phyloP scores from a whole-genome alignment of 2,888 invertebrate species.

The Spilarctia lutea region DNA sequence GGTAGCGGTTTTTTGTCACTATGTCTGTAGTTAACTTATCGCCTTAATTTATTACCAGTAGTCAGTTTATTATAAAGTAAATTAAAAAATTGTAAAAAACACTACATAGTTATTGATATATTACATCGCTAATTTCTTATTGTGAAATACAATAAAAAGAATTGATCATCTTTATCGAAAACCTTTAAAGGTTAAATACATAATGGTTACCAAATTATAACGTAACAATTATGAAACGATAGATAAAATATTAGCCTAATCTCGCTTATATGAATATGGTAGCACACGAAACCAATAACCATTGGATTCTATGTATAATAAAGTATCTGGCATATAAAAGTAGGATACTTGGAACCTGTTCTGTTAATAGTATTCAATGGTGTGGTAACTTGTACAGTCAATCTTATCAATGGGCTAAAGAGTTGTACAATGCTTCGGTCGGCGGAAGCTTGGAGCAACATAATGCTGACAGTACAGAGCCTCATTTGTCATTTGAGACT shows the following conservation, averaged over 20 bases:
- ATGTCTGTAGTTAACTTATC: conserved; percentile 18
- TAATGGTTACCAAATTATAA: not conserved
- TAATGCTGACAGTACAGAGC: conserved; percentile 38
- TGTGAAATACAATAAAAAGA: not conserved
- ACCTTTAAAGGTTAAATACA: not conserved
- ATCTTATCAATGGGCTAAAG: not conserved
- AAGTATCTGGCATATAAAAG: no score
- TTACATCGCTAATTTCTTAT: not conserved
- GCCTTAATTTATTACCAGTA: not conserved
- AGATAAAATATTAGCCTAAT: not conserved
- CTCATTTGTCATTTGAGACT: conserved; percentile 30
- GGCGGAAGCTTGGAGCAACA: conserved; percentile 25
- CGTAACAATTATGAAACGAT: conserved; percentile 5
- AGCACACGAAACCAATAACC: not conserved
- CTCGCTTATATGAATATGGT: not conserved
- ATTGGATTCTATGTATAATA: not conserved
- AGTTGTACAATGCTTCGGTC: not conserved
- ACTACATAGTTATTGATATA: not conserved
- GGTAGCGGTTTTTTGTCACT: conserved; percentile 15
- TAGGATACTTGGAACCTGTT: not conserved
- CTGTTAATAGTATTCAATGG: not conserved
- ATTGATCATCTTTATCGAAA: not conserved
- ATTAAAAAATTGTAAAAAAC: not conserved
- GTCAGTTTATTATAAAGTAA: not conserved
- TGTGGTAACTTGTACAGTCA: not conserved